Percentiles rank a stretch among this genome's conserved stretches.
phyloP scores from a whole-genome alignment of 2,113 vertebrate genomes.

The Lanius collurio region DNA sequence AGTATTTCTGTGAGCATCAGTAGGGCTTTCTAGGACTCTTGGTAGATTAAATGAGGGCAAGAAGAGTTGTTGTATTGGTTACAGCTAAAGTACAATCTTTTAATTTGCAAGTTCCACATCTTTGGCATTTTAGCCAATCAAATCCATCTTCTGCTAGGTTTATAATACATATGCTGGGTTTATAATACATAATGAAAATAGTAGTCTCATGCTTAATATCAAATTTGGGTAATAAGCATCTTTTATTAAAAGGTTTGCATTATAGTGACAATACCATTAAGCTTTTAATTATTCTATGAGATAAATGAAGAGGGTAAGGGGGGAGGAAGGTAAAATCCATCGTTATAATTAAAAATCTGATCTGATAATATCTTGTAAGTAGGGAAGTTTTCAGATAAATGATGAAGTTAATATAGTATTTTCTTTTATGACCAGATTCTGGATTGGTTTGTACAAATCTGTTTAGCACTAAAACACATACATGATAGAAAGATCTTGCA shows the following conservation, averaged over 20 bases:
- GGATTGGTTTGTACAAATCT: conserved; percentile 98
- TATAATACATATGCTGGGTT: neutral
- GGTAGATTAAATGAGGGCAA: neutral
- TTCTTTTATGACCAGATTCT: conserved; percentile 80
- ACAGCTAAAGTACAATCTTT: neutral
- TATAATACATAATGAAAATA: neutral
- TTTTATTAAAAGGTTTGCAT: neutral
- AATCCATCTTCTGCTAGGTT: neutral
- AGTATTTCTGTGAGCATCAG: neutral
- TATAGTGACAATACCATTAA: neutral
- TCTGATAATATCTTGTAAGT: neutral
- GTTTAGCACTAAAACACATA: conserved; percentile 94
- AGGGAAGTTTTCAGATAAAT: neutral
- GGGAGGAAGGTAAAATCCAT: neutral
- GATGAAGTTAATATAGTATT: neutral
- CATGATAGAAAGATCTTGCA: conserved; percentile 97
- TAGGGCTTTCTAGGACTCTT: neutral
- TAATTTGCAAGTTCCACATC: neutral
- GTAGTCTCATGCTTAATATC: neutral
- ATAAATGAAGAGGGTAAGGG: neutral
- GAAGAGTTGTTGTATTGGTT: neutral
- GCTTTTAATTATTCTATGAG: neutral
- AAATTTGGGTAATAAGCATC: neutral
- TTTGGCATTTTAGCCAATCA: neutral
- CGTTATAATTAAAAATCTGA: neutral